Evolutionary conservation across 2,888 invertebrate genomes (phyloP).

Genomic region (Agrilus biguttatus): DNA sequence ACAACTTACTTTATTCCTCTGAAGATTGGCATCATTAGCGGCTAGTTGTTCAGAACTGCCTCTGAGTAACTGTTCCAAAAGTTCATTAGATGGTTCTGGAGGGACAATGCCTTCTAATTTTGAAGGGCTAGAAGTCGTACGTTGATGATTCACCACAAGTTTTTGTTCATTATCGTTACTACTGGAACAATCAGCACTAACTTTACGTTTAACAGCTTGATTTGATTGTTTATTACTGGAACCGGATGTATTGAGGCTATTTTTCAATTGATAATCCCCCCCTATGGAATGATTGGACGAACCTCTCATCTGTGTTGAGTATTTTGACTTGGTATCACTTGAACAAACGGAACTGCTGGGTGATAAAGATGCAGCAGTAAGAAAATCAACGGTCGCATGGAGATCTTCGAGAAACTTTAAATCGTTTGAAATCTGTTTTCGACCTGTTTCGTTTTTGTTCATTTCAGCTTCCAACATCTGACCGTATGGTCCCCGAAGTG

Average conservation of each 20-base stretch:
- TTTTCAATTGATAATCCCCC: constrained; percentile 34
- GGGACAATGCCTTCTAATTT: constrained; percentile 48
- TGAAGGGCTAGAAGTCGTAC: constrained; percentile 67
- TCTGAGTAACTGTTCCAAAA: constrained; percentile 61
- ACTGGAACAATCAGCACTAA: constrained; percentile 23
- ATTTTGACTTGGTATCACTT: constrained; percentile 20
- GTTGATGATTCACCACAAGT: constrained; percentile 48
- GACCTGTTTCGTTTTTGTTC: constrained; percentile 48
- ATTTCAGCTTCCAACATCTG: constrained; percentile 72
- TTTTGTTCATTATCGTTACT: constrained; percentile 27
- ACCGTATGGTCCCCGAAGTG: constrained; percentile 60
- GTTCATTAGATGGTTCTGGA: constrained; percentile 44
- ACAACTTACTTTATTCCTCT: constrained; percentile 24
- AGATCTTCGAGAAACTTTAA: constrained; percentile 39
- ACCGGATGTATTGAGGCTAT: constrained; percentile 10
- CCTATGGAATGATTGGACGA: constrained; percentile 40
- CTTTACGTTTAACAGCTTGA: constrained; percentile 22
- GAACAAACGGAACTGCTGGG: constrained; percentile 18
- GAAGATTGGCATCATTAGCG: constrained; percentile 33
- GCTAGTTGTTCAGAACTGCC: constrained; percentile 69
- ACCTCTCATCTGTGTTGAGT: constrained; percentile 26
- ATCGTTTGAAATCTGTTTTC: constrained; percentile 41
- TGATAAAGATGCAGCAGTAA: constrained; percentile 17
- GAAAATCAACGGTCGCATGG: constrained; percentile 16
- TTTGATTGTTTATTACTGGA: constrained; percentile 15